Evolutionary conservation across 2,888 invertebrate genomes (phyloP), one percentile per base, ranked within the genome.

Genomic region (Conus canariensis): DNA sequence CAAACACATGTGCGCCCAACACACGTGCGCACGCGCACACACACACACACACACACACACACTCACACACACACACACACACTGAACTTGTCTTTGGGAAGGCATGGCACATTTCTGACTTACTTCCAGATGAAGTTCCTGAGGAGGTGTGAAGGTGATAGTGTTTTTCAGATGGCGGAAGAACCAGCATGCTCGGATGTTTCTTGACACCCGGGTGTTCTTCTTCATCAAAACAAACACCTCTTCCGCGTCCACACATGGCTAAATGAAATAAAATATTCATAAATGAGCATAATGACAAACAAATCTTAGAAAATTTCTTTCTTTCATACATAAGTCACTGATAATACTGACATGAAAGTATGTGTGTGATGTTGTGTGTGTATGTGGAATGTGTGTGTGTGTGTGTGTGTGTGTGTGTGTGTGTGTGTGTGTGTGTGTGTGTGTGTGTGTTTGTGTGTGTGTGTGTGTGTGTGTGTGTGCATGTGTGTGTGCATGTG

Each of bases 131-230:
- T 64, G 86, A 92, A 95, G 90, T 30, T 93, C 91, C 77, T 94
- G 94, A 77, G 93, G 93, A 89, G 96, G 95, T 90, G 97, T 97
- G 91, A 97, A 96, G 86, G 96, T 96, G 88, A 98, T 96, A 60
- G 97, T 96, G 85, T 97, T 97, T 94, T 98, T 97, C 91, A 98
- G 95, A 95, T 97, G 97, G 92, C 97, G 97, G 91, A 98, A 97
- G 94, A 97, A 97, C 98, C 98, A 98, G 94, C 97, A 97, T 45
- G 98, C 97, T 93, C 98, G 97, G 30, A 97, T 97, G 95, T 98
- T 97, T 93, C 98, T 97, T 9, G 98, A 98, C 91, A 98, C 97
- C 58, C 98, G 45, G 22, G 91, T 92, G 45, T 91, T 91, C 90
- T 92, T 92, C 88, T 91, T 92, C 92, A 92, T 92, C 89, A 91